These are phyloP conservation scores for Dusona sp. DNA, from an alignment of 2,888 invertebrate species.

Conservation along the genomic window DNA sequence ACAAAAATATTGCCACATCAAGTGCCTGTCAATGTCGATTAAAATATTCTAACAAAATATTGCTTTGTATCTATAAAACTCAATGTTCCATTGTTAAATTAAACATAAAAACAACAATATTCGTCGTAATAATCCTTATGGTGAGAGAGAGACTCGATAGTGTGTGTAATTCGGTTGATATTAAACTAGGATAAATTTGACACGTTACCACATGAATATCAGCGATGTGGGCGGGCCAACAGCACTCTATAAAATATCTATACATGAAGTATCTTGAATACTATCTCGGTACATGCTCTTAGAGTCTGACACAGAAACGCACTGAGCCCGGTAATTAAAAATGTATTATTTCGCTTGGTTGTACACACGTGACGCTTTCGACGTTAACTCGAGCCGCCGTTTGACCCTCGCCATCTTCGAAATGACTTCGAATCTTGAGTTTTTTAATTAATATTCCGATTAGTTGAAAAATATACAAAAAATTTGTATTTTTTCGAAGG, in stretches of 20 bases:
- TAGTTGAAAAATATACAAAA: not conserved
- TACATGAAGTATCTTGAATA: slow-evolving; percentile 17
- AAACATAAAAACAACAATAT: not conserved
- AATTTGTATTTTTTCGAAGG: not conserved
- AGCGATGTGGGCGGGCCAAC: slow-evolving; percentile 76
- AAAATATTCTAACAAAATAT: too few relatives aligned
- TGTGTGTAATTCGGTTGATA: slow-evolving; percentile 74
- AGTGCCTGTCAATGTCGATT: too few relatives aligned
- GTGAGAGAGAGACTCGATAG: slow-evolving; percentile 43
- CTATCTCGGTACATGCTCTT: slow-evolving; percentile 61
- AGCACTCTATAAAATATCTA: slow-evolving; percentile 22
- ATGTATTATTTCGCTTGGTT: slow-evolving; percentile 65
- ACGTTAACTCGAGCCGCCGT: not conserved
- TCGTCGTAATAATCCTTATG: not conserved
- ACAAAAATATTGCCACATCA: too few relatives aligned
- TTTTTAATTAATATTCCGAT: not conserved
- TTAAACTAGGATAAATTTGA: slow-evolving; percentile 78
- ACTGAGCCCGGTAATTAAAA: slow-evolving; percentile 71
- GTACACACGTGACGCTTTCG: slow-evolving; percentile 36
- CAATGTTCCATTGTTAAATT: not conserved
- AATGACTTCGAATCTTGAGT: not conserved
- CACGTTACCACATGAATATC: slow-evolving; percentile 74
- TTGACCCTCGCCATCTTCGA: not conserved
- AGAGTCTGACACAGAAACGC: slow-evolving; percentile 72
- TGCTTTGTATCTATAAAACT: not conserved